phyloP scores from a whole-genome alignment of 2,888 invertebrate species.

The Choristoneura rosaceana region DNA sequence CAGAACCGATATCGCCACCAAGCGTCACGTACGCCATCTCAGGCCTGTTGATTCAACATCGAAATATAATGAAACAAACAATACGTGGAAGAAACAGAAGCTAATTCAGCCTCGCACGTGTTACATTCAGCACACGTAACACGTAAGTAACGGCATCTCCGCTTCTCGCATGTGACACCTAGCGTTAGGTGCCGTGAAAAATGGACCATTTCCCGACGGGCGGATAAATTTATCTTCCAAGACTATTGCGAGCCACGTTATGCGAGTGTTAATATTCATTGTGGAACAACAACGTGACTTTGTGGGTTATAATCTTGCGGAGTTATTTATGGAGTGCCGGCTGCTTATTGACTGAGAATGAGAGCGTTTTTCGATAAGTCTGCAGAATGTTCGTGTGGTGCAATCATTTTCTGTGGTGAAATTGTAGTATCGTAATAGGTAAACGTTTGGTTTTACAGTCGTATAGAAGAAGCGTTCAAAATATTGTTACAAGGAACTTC shows the following conservation, averaged over 20 bases:
- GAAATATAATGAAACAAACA: conserved; percentile 59
- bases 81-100: conserved; percentile 63
- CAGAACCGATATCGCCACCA: conserved; percentile 11
- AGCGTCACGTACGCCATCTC: conserved; percentile 36
- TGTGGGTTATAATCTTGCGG: conserved; percentile 46
- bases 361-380: conserved; percentile 10
- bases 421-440: not conserved
- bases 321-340: conserved; percentile 38
- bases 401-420: not conserved
- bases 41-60: conserved; percentile 53
- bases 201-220: conserved; percentile 77
- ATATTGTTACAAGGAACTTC: too few relatives aligned
- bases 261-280: conserved; percentile 83
- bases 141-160: conserved; percentile 80
- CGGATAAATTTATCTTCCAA: conserved; percentile 83
- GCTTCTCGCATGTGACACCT: conserved; percentile 75
- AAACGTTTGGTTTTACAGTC: not conserved
- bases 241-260: conserved; percentile 75
- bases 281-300: conserved; percentile 66
- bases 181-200: conserved; percentile 83
- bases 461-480: too few relatives aligned
- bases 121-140: conserved; percentile 74
- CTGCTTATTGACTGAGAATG: conserved; percentile 33
- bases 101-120: conserved; percentile 70
- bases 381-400: not conserved